phyloP scores from a whole-genome alignment of 2,113 vertebrate species.

The Edolisoma coerulescens region DNA sequence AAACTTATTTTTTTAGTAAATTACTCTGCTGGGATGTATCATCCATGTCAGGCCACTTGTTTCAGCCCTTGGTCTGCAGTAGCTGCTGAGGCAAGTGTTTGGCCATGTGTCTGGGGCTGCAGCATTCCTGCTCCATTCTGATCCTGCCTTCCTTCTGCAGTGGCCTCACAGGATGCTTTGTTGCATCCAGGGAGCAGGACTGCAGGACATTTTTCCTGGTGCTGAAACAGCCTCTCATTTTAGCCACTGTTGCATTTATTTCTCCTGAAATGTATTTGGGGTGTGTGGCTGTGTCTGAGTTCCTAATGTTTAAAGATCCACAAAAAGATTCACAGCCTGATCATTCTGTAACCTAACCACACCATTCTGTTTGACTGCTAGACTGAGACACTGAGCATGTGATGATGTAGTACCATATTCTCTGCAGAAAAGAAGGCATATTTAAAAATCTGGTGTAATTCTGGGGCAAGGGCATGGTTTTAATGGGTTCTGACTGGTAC shows the following conservation, averaged over 20 bases:
- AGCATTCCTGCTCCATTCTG: background rate
- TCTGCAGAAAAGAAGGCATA: background rate
- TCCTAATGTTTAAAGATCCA: background rate
- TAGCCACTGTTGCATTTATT: background rate
- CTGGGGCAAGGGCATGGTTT: background rate
- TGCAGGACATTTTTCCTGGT: background rate
- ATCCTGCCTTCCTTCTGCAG: background rate
- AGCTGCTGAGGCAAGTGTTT: background rate
- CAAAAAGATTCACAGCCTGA: background rate
- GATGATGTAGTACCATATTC: too few relatives aligned
- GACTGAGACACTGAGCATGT: background rate
- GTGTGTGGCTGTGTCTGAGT: background rate
- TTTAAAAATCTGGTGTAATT: background rate
- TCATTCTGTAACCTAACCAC: background rate
- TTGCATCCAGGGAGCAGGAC: background rate
- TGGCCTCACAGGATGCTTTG: background rate
- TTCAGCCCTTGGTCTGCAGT: background rate
- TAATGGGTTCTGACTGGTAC: background rate
- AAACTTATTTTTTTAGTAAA: slow-evolving; percentile 31
- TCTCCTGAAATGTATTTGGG: background rate
- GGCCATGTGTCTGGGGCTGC: background rate
- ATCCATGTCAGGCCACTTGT: background rate
- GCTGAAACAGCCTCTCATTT: background rate
- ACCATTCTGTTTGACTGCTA: background rate
- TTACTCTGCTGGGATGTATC: background rate